phyloP scores from a whole-genome alignment of 1,140 invertebrate species.

The Drosophila pachea region DNA sequence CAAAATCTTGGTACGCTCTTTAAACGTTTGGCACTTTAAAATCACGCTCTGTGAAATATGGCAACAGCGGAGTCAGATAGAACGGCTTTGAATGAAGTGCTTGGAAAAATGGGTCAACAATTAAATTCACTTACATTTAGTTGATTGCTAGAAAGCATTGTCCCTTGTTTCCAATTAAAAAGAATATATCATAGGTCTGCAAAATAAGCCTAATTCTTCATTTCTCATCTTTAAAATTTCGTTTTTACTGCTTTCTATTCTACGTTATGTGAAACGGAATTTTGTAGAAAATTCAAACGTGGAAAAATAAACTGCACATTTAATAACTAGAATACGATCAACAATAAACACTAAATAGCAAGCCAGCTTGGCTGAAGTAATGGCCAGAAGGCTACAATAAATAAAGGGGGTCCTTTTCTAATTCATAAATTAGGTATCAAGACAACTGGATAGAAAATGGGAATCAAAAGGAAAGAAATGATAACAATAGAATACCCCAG shows the following conservation, averaged over 20 bases:
- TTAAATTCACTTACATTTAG: constrained; percentile 17
- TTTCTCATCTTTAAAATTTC: no score
- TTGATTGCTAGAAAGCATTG: no score
- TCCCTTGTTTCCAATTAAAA: not conserved
- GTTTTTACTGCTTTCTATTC: no score
- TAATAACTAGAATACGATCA: constrained; percentile 14
- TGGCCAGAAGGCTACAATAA: constrained; percentile 61
- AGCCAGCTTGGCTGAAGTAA: constrained; percentile 47
- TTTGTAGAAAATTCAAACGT: not conserved
- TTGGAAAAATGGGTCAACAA: constrained; percentile 40
- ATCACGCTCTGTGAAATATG: constrained; percentile 28
- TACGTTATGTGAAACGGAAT: not conserved
- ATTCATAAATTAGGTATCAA: constrained; percentile 51
- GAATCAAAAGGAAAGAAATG: constrained; percentile 35
- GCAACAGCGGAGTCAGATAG: constrained; percentile 22
- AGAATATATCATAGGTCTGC: no score
- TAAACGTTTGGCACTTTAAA: constrained; percentile 32
- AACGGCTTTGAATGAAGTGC: constrained; percentile 10
- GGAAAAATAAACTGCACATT: not conserved
- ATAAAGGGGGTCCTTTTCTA: constrained; percentile 47
- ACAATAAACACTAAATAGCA: constrained; percentile 8
- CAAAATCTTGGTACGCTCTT: constrained; percentile 12
- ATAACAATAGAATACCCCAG: constrained; percentile 41
- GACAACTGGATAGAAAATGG: constrained; percentile 28
- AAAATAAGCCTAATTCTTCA: no score